Evolutionary conservation across 2,113 vertebrate species (phyloP), one percentile per base, ranked within the genome.

Genomic region (Coptodon rendalli): DNA sequence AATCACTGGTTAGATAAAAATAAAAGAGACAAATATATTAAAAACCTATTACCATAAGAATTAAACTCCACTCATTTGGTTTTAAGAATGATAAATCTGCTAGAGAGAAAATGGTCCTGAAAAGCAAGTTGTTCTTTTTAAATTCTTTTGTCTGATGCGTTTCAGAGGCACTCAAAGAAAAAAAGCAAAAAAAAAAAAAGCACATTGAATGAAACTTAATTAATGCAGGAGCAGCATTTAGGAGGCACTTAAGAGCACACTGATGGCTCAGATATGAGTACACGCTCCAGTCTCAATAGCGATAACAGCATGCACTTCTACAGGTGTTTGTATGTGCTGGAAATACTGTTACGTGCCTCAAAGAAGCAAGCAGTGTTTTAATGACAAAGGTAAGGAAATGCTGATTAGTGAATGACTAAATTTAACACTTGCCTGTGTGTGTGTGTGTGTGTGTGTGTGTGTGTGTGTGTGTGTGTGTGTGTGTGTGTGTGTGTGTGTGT

Each of bases 151-250:
- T 54, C 73, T 45, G 50, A 12, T 71, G 80, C 24, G 87, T 43
- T 91, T 91, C 89, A 92, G 71, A 2, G 10, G 53, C 88, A 61
- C 89, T 86, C 71, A 80, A 50, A 10, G 7, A 40, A 14, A 14
- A 6, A 27, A 2, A 2, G n/a, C n/a, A n/a, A n/a, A n/a, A n/a
- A 5, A 53, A 43, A 27, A 73, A 36, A 40, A 24, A 13, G 4
- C 40, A 52, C 54, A 43, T 27, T 6, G 43, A 82, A 89, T 90
- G 83, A 90, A 93, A 52, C 89, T 91, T 71, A 92, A 92, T 94
- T 93, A 90, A 94, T 53, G 85, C 87, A 34, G 88, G 66, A 78
- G 86, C 80, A 82, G 87, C 91, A 86, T 93, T 91, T 86, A 92
- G 88, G 36, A 57, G 71, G 73, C 90, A 91, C 93, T 94, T 88